phyloP scores from a whole-genome alignment of 92 coral and sea anemone genomes.

The Virgularia gustaviana region DNA sequence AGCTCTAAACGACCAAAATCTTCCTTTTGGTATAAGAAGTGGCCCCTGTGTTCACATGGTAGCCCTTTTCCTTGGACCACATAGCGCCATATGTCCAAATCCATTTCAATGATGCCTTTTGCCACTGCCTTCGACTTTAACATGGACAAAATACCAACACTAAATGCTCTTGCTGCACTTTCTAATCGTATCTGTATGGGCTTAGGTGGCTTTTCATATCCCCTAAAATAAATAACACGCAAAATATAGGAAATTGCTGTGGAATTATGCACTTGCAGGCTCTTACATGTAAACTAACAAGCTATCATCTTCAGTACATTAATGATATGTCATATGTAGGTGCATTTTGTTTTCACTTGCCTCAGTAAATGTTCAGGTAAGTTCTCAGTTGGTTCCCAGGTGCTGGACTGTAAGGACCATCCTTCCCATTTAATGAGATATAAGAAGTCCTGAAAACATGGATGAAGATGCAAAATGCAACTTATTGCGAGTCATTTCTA shows the following conservation, averaged over 20 bases:
- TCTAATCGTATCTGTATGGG: slow-evolving; percentile 43
- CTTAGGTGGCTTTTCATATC: slow-evolving; percentile 51
- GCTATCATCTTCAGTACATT: too few species aligned
- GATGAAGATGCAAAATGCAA: background rate
- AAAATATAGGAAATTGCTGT: too few species aligned
- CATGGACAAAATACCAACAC: slow-evolving; percentile 39
- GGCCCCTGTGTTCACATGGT: slow-evolving; percentile 50
- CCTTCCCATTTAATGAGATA: slow-evolving; percentile 26
- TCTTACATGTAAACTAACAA: background rate
- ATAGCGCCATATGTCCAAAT: slow-evolving; percentile 55
- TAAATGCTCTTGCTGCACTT: slow-evolving; percentile 47
- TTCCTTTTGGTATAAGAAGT: slow-evolving; percentile 41
- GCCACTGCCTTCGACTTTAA: slow-evolving; percentile 37
- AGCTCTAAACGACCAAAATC: slow-evolving; percentile 54
- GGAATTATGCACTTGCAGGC: background rate
- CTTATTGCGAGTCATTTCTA: too few species aligned
- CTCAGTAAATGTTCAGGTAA: slow-evolving; percentile 6
- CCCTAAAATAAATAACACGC: slow-evolving; percentile 42
- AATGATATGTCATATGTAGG: too few species aligned
- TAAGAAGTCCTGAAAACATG: slow-evolving; percentile 4
- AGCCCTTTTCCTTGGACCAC: slow-evolving; percentile 39
- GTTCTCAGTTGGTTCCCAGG: background rate
- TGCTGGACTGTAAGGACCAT: background rate
- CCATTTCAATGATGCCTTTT: slow-evolving; percentile 29
- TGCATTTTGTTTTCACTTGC: background rate